These are phyloP conservation scores for Caenorhabditis panamensis DNA, from an alignment of 2,888 invertebrate genomes.

Conservation along the genomic window DNA sequence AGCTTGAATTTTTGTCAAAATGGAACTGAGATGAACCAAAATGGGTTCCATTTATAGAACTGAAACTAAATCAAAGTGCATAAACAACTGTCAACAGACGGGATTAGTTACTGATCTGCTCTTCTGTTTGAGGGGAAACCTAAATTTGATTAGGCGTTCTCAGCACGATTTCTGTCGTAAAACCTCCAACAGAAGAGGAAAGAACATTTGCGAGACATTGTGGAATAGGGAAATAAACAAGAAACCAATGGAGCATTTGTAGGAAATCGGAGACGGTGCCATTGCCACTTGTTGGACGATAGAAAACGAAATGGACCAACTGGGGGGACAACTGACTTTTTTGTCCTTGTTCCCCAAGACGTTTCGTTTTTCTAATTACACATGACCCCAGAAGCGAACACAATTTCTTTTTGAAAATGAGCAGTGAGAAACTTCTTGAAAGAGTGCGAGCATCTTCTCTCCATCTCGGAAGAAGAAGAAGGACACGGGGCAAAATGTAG, in stretches of 20 bases:
- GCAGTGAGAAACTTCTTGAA: conserved; percentile 40
- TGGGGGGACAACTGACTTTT: background rate
- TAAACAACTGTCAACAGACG: background rate
- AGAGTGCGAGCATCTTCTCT: conserved; percentile 40
- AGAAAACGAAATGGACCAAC: background rate
- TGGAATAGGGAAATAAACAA: background rate
- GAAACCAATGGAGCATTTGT: conserved; percentile 7
- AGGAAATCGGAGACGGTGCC: conserved; percentile 43
- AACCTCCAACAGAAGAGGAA: background rate
- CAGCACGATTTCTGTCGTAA: background rate
- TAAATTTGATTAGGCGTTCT: background rate
- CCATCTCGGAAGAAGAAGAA: conserved; percentile 19
- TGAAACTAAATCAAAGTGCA: background rate
- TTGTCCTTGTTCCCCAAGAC: background rate
- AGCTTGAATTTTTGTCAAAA: too few relatives aligned
- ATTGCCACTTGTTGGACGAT: background rate
- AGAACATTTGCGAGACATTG: conserved; percentile 1
- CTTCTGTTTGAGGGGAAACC: background rate
- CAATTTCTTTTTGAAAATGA: conserved; percentile 21
- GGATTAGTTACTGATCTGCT: background rate
- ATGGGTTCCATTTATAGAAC: too few relatives aligned
- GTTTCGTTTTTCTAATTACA: conserved; percentile 51
- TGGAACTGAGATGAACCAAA: background rate
- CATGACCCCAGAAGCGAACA: conserved; percentile 20
- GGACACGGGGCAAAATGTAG: conserved; percentile 30